Evolutionary conservation across 35 echinoderm and acorn worm genomes (phyloP), one percentile per base, ranked within the genome.

Genomic region (Antedon bifida): DNA sequence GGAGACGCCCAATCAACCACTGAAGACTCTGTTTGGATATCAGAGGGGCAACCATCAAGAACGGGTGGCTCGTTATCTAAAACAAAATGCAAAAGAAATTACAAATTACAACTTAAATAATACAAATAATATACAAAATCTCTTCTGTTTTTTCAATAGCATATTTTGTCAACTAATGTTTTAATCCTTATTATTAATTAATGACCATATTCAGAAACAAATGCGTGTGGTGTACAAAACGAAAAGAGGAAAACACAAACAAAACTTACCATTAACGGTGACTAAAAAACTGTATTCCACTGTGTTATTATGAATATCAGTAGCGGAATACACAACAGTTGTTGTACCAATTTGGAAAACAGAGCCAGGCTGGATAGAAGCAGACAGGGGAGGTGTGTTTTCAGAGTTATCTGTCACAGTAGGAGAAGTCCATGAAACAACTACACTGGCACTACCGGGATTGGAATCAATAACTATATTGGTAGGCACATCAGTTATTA

Each of bases 1-100:
- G 84, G 46, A 33, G 73, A 77, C 12, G 46, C 74, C 89, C 89
- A 91, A 29, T 46, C 75, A 16, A 91, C 78, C 0, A 16, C 56
- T 10, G 32, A 42, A 11, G 51, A 51, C 10, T 35, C 29, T 26
- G 30, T 76, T 16, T 84, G 78, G 17, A 83, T 35, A 12, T 80
- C 46, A 17, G 78, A 82, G 19, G 17, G 0, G 21, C 11, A 55
- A 0, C 78, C 55, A 0, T 82, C 33, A 32, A 82, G 35, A 4
- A 9, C 35, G 5, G 89, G 89, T 9, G 5, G 2, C 21, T 79
- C 28, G 5, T 5, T 34, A 79, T 79, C 77, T 79, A 9, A 30
- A 26, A 76, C n/a, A 32, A 76, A 76, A 76, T 9, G 9, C 4
- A 32, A 32, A 76, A 76, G n/a, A 76, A 44, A n/a, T n/a, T n/a